Base-by-base conservation (phyloP, 1,140 invertebrate species). In the Drosophila ohnishii region DNA sequence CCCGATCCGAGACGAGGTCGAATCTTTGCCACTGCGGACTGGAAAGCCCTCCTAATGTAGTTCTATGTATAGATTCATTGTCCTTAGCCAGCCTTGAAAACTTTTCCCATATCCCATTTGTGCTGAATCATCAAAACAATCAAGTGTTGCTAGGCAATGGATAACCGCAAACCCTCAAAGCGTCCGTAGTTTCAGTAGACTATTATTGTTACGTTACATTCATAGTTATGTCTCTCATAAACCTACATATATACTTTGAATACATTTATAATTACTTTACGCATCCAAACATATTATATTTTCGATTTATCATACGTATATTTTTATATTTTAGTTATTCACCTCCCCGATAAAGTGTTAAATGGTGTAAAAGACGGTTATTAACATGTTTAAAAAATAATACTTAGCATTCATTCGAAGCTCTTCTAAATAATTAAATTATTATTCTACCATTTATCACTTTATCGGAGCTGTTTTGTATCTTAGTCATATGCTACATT, bases 61-160 rank as follows among this genome's bases (percentile, higher is more conserved):
- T 14, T 40, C 67, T 70, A 59, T 71, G 67, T 59, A 59, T 71
- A 71, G 67, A 71, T 71, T 71, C 67, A 71, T 58, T 48, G 67
- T 71, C 67, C 67, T 70, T 70, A 35, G 44, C n/a, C 37, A 44
- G 61, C 39, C 32, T 65, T 44, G 44, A 44, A 19, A 50, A 48
- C 19, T 28, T 64, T 45, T 61, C 16, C 66, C 66, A 37, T 32
- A 35, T 42, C 37, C 45, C 25, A 35, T 57, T 65, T 47, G 63
- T 65, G 74, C 74, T 69, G 74, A 73, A 61, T 74, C 69, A 75
- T 71, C 42, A 58, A 71, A 71, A 42, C 65, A 71, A 58, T 50
- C 28, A 37, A 16, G 35, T 48, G 65, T 67, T 67, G 61, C 64
- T 39, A 67, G 64, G 64, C 64, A 35, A 67, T 53, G 19, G 13